Conservation (phyloP, 2,113 vertebrate genomes). For the Eretmochelys imbricata region DNA sequence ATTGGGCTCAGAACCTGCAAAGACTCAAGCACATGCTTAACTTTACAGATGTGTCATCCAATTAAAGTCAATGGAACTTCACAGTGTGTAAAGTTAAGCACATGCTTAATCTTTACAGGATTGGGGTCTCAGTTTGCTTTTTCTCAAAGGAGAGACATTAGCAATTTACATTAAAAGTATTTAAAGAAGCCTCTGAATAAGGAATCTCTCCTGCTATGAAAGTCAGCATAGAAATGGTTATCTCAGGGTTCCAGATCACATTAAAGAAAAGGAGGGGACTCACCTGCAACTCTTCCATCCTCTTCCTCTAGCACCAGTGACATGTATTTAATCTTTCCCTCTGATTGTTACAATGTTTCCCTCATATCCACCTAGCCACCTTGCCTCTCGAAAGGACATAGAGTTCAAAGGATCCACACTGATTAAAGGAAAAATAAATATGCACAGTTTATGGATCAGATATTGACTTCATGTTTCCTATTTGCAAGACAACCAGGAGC, state of each 20-base stretch:
- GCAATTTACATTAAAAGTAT: background rate
- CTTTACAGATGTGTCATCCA: background rate
- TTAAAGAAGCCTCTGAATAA: background rate
- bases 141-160: background rate
- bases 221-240: background rate
- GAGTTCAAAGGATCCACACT: background rate
- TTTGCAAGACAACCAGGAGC: background rate
- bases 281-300: background rate
- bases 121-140: background rate
- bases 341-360: background rate
- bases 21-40: background rate
- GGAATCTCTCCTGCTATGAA: background rate
- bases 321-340: background rate
- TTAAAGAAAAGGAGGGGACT: background rate
- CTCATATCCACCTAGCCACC: rapidly evolving
- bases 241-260: background rate
- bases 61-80: background rate
- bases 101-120: background rate
- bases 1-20: background rate
- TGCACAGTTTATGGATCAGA: background rate
- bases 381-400: background rate
- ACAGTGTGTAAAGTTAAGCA: background rate
- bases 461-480: background rate
- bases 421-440: background rate
- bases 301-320: background rate